Base-by-base conservation (phyloP, 2,113 vertebrate species). In the Bombycilla garrulus region DNA sequence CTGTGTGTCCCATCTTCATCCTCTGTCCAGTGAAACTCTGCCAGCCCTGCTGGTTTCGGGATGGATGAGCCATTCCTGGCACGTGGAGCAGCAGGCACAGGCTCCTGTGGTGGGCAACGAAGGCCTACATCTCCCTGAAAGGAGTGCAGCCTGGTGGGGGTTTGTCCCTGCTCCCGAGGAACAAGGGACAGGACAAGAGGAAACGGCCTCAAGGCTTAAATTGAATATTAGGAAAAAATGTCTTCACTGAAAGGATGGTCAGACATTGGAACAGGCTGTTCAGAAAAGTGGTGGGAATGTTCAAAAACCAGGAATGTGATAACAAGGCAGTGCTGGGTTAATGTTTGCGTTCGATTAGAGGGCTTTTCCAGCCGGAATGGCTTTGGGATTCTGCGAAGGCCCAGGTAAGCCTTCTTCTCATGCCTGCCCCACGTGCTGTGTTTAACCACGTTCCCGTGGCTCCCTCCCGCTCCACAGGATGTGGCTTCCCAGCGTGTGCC, bases 61-160 rank as follows among this genome's bases (percentile, higher is more conserved):
- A 29, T 14, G 40, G 60, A 11, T 23, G 45, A 45, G 11, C 85
- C 61, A 2, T 61, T 79, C 50, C 66, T 5, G 2, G 12, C 50
- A 25, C 51, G 15, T 0, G 4, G 40, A 70, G 23, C 23, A 61
- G 29, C 67, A n/a, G 38, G 26, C n/a, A 15, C 71, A 35, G 20
- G 15, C 66, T 62, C 28, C 61, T 5, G 8, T 5, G 2, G 17
- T 8, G 61, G 62, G 33, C 2, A 21, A 2, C 0, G 4, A 29
- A 53, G 20, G 29, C 35, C 45, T 35, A 4, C 24, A 53, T 3
- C 11, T 53, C 54, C 47, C 62, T 54, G 53, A 53, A 60, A 31
- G 38, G 53, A 47, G 9, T 4, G 26, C 6, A 29, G 9, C 54
- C 14, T 10, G 2, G 13, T n/a, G 51, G 36, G 38, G 5, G 9